A percentile compares a stretch with the other conserved stretches of the same genome.
Conservation (phyloP, 2,797 vertebrate species). For the Leucoraja ocellata region DNA sequence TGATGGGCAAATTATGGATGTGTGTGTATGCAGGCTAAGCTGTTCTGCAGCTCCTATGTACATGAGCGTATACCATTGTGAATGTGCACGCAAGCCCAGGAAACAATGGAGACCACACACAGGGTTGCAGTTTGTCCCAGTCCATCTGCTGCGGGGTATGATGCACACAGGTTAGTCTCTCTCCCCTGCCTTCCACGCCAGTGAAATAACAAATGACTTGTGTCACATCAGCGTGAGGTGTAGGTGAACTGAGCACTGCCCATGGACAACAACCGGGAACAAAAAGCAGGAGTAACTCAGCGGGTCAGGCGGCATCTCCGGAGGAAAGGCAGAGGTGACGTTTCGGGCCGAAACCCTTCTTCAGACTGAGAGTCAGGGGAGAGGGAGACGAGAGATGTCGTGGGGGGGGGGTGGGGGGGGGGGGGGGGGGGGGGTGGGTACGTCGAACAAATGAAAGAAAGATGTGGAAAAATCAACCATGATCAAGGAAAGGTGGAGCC, state of each 20-base stretch:
- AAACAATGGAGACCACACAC: conserved; percentile 18
- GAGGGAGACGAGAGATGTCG: no score
- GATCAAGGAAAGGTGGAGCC: no score
- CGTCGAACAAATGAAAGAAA: no score
- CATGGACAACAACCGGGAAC: neutral
- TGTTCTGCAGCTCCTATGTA: neutral
- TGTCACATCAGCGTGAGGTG: neutral
- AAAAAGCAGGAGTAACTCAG: no score
- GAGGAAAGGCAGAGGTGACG: no score
- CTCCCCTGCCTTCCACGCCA: neutral
- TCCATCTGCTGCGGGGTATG: neutral
- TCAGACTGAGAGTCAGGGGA: no score
- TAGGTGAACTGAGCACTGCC: neutral
- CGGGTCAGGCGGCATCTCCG: no score
- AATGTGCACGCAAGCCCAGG: neutral
- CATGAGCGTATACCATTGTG: neutral
- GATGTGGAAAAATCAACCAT: no score
- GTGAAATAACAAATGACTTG: neutral
- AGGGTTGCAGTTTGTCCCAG: neutral
- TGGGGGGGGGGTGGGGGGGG: no score
- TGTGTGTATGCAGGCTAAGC: neutral
- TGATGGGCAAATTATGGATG: neutral
- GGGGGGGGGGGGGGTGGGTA: no score
- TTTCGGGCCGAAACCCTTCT: no score
- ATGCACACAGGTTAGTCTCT: neutral